Percentiles rank a stretch among this genome's conserved stretches.
These are phyloP conservation scores for Apaloderma vittatum DNA, from an alignment of 2,113 vertebrate genomes.

Conservation along the genomic window DNA sequence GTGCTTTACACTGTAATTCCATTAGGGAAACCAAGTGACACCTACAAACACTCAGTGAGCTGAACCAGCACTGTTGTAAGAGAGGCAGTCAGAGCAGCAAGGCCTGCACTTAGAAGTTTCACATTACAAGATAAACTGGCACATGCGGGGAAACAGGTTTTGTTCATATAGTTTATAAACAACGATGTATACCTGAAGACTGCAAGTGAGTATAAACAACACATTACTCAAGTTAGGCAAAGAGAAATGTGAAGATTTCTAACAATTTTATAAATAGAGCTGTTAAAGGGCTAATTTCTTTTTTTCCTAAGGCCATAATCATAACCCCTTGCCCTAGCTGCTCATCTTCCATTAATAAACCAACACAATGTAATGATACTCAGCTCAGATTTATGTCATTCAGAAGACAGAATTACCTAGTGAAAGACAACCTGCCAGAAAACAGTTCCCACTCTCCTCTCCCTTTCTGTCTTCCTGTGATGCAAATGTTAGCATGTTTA, in stretches of 20 bases:
- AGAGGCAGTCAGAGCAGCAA: background rate
- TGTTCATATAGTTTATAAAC: background rate
- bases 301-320: background rate
- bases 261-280: background rate
- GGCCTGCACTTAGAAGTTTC: background rate
- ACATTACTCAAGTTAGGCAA: background rate
- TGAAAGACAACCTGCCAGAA: background rate
- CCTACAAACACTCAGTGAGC: background rate
- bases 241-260: background rate
- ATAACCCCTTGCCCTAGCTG: background rate
- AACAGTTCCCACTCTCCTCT: background rate
- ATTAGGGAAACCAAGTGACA: background rate
- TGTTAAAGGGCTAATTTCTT: background rate
- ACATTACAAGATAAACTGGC: background rate
- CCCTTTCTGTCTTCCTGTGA: background rate
- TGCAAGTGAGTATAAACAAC: background rate
- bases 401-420: background rate
- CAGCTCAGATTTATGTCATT: background rate
- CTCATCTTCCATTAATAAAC: background rate
- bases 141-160: background rate
- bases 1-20: background rate
- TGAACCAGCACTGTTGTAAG: background rate
- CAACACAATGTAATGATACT: background rate
- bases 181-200: background rate
- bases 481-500: accelerated